These are phyloP conservation scores for Cataglyphis rosenhaueri DNA, from an alignment of 2,888 invertebrate genomes.

Conservation along the genomic window DNA sequence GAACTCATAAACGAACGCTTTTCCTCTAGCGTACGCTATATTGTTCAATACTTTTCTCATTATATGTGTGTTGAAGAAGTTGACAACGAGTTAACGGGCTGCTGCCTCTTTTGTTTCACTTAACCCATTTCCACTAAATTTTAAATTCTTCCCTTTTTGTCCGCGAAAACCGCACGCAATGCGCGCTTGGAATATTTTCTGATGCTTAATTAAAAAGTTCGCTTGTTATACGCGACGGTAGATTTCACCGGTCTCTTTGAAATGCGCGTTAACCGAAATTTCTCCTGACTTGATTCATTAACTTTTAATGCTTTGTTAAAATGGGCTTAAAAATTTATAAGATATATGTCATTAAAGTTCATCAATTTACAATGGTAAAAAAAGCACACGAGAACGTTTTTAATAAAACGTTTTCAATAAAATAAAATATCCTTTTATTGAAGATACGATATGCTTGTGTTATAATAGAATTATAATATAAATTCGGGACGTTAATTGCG, in stretches of 20 bases:
- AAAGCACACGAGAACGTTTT: constrained; percentile 6
- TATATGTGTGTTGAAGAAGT: constrained; percentile 34
- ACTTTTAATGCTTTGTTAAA: constrained; percentile 22
- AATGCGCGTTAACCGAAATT: constrained; percentile 19
- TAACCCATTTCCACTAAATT: constrained; percentile 37
- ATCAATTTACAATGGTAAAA: constrained; percentile 10
- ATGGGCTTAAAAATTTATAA: background rate
- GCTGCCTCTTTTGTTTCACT: constrained; percentile 42
- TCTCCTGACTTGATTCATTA: background rate
- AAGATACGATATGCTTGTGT: background rate
- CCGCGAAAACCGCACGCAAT: constrained; percentile 1
- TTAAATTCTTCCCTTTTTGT: constrained; percentile 26
- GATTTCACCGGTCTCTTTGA: background rate
- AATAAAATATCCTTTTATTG: constrained; percentile 5
- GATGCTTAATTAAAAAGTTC: constrained; percentile 45
- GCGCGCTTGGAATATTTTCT: constrained; percentile 13
- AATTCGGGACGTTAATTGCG: constrained; percentile 19
- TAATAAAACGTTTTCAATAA: background rate
- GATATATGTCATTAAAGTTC: background rate
- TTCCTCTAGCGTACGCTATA: background rate
- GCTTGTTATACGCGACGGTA: constrained; percentile 20
- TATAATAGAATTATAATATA: background rate
- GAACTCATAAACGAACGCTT: background rate
- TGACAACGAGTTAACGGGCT: constrained; percentile 33
- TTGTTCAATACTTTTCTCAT: constrained; percentile 47